A percentile compares a stretch with the other conserved stretches of the same genome.
Conservation (phyloP, 2,113 vertebrate species). For the Reinhardtius hippoglossoides region DNA sequence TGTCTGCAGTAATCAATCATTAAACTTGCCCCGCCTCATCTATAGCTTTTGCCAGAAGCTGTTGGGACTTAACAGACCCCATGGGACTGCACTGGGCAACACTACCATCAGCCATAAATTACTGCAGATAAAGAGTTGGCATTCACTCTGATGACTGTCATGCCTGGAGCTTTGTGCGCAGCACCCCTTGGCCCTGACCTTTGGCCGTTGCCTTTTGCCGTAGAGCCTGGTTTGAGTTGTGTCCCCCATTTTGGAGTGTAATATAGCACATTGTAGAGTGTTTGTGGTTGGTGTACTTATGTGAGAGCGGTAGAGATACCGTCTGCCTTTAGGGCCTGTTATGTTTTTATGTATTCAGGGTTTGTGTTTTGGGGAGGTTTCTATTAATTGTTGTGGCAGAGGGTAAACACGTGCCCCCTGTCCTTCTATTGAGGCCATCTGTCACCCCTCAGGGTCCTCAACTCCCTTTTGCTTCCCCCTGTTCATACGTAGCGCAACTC, state of each 20-base stretch:
- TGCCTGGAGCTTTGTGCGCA: slow-evolving; percentile 34
- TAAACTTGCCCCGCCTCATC: slow-evolving; percentile 11
- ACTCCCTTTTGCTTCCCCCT: background rate
- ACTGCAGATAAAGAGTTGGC: slow-evolving; percentile 29
- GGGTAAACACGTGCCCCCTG: slow-evolving; percentile 31
- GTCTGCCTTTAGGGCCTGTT: background rate
- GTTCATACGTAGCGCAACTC: background rate
- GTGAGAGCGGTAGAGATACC: background rate
- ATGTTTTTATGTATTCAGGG: slow-evolving; percentile 1
- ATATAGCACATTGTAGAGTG: slow-evolving; percentile 11
- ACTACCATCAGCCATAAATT: slow-evolving; percentile 44
- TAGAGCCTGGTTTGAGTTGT: background rate
- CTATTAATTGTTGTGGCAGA: slow-evolving; percentile 28
- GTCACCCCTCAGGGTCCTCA: slow-evolving; percentile 14
- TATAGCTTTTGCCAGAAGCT: slow-evolving; percentile 37
- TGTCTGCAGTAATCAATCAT: slow-evolving; percentile 52
- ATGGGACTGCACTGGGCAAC: slow-evolving; percentile 30
- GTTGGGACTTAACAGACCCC: slow-evolving; percentile 35
- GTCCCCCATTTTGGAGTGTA: background rate
- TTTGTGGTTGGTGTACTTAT: slow-evolving; percentile 1
- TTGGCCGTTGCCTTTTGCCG: slow-evolving; percentile 38
- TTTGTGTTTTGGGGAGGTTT: background rate
- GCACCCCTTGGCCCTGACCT: slow-evolving; percentile 34
- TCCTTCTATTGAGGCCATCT: slow-evolving; percentile 47
- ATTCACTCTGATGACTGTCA: slow-evolving; percentile 10